Conservation (phyloP, 2,113 vertebrate genomes). For the Zosterops pallidus region DNA sequence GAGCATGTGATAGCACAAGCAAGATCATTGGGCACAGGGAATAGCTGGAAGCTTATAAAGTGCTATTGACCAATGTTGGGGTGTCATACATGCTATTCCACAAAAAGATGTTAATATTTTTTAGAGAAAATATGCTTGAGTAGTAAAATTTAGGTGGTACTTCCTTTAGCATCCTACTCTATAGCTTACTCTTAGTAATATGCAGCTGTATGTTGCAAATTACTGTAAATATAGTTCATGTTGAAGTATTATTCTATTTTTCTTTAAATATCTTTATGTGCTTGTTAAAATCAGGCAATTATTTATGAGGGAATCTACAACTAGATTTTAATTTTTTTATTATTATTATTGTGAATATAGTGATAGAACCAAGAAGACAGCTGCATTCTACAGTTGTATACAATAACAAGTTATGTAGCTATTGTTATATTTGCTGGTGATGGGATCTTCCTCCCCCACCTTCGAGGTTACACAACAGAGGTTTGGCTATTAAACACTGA, state of each 20-base stretch:
- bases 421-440: neutral
- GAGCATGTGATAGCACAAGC: neutral
- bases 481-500: neutral
- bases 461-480: neutral
- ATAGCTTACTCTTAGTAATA: neutral
- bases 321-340: neutral
- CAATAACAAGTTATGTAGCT: neutral
- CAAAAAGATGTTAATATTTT: neutral
- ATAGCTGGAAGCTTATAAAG: neutral
- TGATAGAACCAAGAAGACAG: neutral
- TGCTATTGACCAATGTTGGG: neutral
- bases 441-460: rapidly evolving
- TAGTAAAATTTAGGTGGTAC: neutral
- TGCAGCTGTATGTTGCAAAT: neutral
- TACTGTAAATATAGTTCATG: neutral
- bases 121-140: neutral
- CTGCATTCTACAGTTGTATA: neutral
- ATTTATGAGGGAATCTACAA: neutral
- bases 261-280: neutral
- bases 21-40: neutral
- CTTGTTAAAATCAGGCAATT: neutral
- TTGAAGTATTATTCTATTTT: neutral
- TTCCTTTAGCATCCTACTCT: neutral
- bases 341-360: neutral
- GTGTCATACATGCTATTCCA: neutral